These are phyloP conservation scores for Hyperopisus bebe DNA, from an alignment of 2,113 vertebrate genomes.

Conservation along the genomic window DNA sequence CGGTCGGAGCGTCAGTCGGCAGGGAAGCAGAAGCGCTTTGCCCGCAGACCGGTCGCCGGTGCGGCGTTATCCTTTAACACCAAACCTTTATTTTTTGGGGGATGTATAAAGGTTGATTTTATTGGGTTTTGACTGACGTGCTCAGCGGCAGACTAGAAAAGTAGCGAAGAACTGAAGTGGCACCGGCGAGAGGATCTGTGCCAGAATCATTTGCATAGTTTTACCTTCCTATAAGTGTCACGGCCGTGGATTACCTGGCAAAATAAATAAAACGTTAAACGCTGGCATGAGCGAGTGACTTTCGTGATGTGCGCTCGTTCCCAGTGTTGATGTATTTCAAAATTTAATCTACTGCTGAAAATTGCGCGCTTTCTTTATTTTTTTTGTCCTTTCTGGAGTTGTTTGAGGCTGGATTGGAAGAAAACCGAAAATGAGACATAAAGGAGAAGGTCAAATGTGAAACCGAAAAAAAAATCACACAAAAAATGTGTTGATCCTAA, in stretches of 20 bases:
- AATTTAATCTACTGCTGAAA: background rate
- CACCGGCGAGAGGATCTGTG: conserved; percentile 40
- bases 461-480: conserved; percentile 21
- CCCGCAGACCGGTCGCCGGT: conserved; percentile 16
- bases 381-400: conserved; percentile 25
- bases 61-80: background rate
- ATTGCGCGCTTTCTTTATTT: background rate
- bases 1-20: conserved; percentile 38
- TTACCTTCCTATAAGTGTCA: conserved; percentile 29
- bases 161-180: background rate
- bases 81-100: conserved; percentile 17
- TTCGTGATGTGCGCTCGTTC: background rate
- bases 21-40: conserved; percentile 33
- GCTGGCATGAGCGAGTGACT: background rate
- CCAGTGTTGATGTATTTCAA: background rate
- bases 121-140: conserved; percentile 32
- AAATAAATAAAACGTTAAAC: conserved; percentile 9
- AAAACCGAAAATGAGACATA: conserved; percentile 33
- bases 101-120: conserved; percentile 38
- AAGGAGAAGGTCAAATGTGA: conserved; percentile 42
- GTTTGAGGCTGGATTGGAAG: conserved; percentile 11
- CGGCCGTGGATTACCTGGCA: conserved; percentile 29
- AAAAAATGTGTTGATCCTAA: conserved; percentile 41
- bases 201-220: conserved; percentile 34
- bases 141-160: conserved; percentile 30